Evolutionary conservation across 64 coral and sea anemone species (phyloP), one percentile per base, ranked within the genome.

Genomic region (Acropora yongei): DNA sequence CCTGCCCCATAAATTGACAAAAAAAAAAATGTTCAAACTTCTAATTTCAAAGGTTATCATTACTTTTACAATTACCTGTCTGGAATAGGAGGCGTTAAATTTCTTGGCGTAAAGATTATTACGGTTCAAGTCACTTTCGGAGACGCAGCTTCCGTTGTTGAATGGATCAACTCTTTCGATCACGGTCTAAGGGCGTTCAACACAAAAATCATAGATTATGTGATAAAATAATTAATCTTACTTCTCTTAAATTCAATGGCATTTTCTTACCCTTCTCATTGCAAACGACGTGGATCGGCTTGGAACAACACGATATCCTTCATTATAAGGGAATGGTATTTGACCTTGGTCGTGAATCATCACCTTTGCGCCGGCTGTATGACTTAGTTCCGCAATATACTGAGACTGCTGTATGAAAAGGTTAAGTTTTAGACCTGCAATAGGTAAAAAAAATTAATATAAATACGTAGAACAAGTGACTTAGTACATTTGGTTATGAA

Each of bases 221-320:
- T 9, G 51, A 5, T 39, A n/a, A 44, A 3, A 6, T 39, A 30
- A 9, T 53, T n/a, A 14, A 8, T 48, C 78, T 18, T 88, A 88
- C 94, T 85, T 87, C 89, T 50, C 68, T 88, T 17, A 95, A 30
- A 30, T 30, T 30, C 30, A 30, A 30, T 30, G 30, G 30, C 30
- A 30, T 30, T 30, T 16, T 48, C 78, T 18, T 88, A 88, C 94
- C 89, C 91, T 92, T 50, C 68, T 88, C 9, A 95, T 74, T 39
- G 75, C 94, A 68, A 95, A 88, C 13, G 94, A 61, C 1, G 94
- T 91, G 17, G 94, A 95, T n/a, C 80, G 71, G 48, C 94, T 86
- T 6, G 94, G 94, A n/a, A 90, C 60, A 16, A 91, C 94, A 76
- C 79, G 82, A n/a, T 77, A 82, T n/a, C 94, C 94, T 88, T 95